Evolutionary conservation across 2,888 invertebrate genomes (phyloP).

Genomic region (Dioctria linearis): DNA sequence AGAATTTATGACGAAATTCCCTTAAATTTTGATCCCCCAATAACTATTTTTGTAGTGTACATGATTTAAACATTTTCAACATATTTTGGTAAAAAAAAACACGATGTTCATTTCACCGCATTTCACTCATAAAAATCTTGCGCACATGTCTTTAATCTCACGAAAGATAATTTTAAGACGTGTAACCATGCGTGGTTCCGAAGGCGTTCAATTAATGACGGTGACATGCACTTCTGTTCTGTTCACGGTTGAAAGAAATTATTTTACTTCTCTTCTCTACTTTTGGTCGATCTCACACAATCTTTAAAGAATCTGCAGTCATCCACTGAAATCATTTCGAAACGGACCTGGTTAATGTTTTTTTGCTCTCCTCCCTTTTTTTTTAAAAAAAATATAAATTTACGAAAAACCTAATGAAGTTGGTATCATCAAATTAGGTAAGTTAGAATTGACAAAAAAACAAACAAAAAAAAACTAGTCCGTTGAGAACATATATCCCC

Average conservation of each 20-base stretch:
- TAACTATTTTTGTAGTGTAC: too few species aligned
- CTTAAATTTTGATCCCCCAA: too few species aligned
- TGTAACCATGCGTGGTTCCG: slow-evolving; percentile 16
- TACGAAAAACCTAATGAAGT: slow-evolving; percentile 40
- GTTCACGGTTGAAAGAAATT: background rate
- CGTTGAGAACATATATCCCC: background rate
- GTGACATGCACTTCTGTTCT: slow-evolving; percentile 29
- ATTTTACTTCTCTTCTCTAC: background rate
- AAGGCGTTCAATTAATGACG: slow-evolving; percentile 37
- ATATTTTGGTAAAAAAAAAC: too few species aligned
- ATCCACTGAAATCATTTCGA: slow-evolving; percentile 19
- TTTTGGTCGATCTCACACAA: background rate
- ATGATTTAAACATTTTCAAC: too few species aligned
- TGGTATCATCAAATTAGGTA: slow-evolving; percentile 29
- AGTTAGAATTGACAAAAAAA: background rate
- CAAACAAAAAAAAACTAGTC: slow-evolving; percentile 8
- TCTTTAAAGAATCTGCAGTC: slow-evolving; percentile 2
- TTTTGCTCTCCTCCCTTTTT: background rate
- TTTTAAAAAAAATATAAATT: slow-evolving; percentile 11
- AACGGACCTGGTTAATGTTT: slow-evolving; percentile 27
- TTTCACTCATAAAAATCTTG: too few species aligned
- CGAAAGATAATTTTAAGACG: background rate
- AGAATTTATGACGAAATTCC: too few species aligned
- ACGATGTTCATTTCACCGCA: too few species aligned
- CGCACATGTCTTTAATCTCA: too few species aligned